Base-by-base conservation (phyloP, 2,797 vertebrate genomes). In the Trematomus bernacchii region DNA sequence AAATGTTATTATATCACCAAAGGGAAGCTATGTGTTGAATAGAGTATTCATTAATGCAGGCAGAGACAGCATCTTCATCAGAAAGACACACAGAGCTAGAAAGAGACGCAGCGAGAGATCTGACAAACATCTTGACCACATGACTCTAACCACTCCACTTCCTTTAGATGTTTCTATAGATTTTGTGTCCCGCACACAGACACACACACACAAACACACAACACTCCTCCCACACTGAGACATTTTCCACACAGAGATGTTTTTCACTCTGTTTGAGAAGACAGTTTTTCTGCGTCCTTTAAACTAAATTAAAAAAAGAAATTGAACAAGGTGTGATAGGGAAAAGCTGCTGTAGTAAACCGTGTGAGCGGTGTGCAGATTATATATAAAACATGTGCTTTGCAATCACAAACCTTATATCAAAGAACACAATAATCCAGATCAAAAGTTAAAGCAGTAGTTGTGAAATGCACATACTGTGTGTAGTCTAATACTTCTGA, bases 61-160 rank as follows among this genome's bases (percentile, higher is more conserved):
- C 40, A 58, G 10, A 60, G 15, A 46, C 59, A 27, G 27, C 64
- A 63, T 19, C 6, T 65, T 70, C 58, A 83, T 79, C 84, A 86
- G 76, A 84, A 75, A 79, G 73, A 57, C 48, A 72, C 1, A 67
- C 27, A 71, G 57, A 85, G 83, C 71, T 85, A 82, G 83, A 90
- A 86, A 89, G 84, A 86, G 66, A 73, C 75, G 58, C 50, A 80
- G 77, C 71, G 51, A 80, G 80, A 91, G 88, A 93, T 90, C 86
- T 91, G 90, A 91, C 88, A 91, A 92, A 90, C 89, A 92, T 91
- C 88, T 90, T 89, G 87, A 91, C 92, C 92, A 91, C 92, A 93
- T 92, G 91, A 91, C 91, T 92, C 91, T 91, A 93, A 93, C 92
- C 92, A 87, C 89, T 84, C 80, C 4, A 90, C 88, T 93, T 93